phyloP scores from a whole-genome alignment of 1,140 invertebrate species.

The Andricus grossulariae region DNA sequence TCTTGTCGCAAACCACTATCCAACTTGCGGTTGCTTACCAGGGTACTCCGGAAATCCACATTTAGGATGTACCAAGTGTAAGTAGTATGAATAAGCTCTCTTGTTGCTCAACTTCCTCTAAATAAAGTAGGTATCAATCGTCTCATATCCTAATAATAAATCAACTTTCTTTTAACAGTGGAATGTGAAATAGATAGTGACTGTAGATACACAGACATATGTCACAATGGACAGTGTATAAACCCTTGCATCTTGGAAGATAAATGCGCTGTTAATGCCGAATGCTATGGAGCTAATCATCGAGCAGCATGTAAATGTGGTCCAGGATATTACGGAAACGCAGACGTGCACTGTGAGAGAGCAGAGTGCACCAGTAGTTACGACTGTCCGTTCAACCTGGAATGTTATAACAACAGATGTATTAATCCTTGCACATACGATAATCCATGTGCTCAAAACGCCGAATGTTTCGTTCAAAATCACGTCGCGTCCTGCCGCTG shows the following conservation, averaged over 20 bases:
- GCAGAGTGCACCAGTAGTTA: slow-evolving; percentile 86
- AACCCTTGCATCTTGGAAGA: slow-evolving; percentile 86
- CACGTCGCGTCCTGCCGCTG: slow-evolving; percentile 86
- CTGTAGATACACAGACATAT: slow-evolving; percentile 85
- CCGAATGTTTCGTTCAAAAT: slow-evolving; percentile 85
- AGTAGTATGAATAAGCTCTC: slow-evolving; percentile 32
- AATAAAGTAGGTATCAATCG: neutral
- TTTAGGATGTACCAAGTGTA: slow-evolving; percentile 85
- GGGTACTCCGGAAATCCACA: slow-evolving; percentile 91
- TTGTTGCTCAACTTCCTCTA: neutral
- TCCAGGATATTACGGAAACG: slow-evolving; percentile 84
- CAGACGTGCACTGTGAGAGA: slow-evolving; percentile 85
- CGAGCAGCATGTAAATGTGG: slow-evolving; percentile 86
- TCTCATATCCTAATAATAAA: neutral
- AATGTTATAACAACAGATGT: slow-evolving; percentile 84
- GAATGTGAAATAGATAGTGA: slow-evolving; percentile 89
- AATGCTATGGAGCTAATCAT: slow-evolving; percentile 87
- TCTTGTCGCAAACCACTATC: slow-evolving; percentile 86
- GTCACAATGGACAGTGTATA: slow-evolving; percentile 87
- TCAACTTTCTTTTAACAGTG: slow-evolving; percentile 75
- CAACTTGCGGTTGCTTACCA: slow-evolving; percentile 85
- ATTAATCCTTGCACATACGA: slow-evolving; percentile 83
- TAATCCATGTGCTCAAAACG: slow-evolving; percentile 87
- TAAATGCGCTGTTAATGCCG: slow-evolving; percentile 87
- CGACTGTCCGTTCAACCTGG: slow-evolving; percentile 84